These are phyloP conservation scores for Trididemnum clinides DNA, from an alignment of 23 tunicate species.

Conservation along the genomic window DNA sequence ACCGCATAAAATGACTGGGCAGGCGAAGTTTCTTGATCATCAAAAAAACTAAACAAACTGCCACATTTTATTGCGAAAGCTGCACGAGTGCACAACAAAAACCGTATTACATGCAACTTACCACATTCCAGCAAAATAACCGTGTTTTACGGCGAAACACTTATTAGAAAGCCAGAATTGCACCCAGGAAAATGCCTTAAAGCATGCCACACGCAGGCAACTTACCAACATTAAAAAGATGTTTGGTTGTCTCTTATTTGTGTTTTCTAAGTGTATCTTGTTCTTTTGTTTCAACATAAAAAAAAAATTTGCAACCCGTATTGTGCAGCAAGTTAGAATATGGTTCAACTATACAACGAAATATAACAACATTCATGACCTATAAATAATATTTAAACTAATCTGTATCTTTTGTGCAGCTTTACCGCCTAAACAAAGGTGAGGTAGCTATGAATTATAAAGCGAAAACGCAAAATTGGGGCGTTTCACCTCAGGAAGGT, in stretches of 20 bases:
- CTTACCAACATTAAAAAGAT: background rate
- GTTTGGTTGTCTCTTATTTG: background rate
- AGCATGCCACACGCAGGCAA: background rate
- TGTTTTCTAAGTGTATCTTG: background rate
- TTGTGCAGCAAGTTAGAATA: too few relatives aligned
- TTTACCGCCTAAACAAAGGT: background rate
- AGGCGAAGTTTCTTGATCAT: constrained; percentile 31
- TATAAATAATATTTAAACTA: background rate
- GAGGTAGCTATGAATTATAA: background rate
- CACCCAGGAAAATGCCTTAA: constrained; percentile 13
- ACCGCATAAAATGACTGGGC: background rate
- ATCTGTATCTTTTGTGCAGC: background rate
- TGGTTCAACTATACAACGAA: background rate
- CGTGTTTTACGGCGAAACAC: background rate
- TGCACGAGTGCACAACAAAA: background rate
- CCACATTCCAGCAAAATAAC: background rate
- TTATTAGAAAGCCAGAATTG: background rate
- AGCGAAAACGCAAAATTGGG: background rate
- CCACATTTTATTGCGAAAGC: constrained; percentile 5
- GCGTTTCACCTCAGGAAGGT: background rate
- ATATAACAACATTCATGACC: background rate
- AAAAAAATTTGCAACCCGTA: background rate
- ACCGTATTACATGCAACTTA: background rate
- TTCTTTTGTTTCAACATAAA: background rate
- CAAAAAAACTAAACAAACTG: background rate